Evolutionary conservation across 2,113 vertebrate species (phyloP), one percentile per base, ranked within the genome.

Genomic region (Prinia subflava): DNA sequence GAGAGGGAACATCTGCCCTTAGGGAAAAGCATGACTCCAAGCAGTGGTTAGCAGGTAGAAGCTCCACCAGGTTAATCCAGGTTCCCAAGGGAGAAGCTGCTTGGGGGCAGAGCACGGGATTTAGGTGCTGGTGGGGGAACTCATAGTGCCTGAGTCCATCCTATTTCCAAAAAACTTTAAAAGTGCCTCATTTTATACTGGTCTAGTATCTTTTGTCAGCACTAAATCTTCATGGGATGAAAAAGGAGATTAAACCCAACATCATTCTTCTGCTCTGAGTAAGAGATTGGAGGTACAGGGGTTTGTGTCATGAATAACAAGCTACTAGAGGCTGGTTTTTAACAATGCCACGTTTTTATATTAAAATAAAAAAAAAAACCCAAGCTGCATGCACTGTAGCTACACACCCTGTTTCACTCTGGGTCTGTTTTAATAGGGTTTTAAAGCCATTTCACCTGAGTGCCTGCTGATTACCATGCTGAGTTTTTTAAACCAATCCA

Each of bases 371-470:
- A 84, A 85, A n/a, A 8, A 1, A 24, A 2, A 1, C 6, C 71
- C 41, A 37, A 93, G 87, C 83, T 91, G 44, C 25, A 28, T 35
- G 47, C 53, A 39, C 94, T 89, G 79, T 68, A 87, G 64, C 83
- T 92, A n/a, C 82, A 90, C 35, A 74, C 83, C 31, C 85, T 70
- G 59, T 50, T 85, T 84, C 60, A 68, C 56, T 88, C 63, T 33
- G 67, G 50, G 7, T 86, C 92, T 91, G 31, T 57, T 93, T 94
- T 87, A 95, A 67, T 65, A 83, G 73, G 57, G 74, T 71, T 96
- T 94, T 94, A 94, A 95, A 95, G 88, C 89, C 62, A 94, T 95
- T 97, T 94, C 87, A 97, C 96, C 97, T 97, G 97, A 94, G 92
- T 89, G 87, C 87, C 89, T 92, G 94, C 80, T 92, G 95, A 96